Conservation (phyloP, 2,888 invertebrate species). For the Euclidia mi region DNA sequence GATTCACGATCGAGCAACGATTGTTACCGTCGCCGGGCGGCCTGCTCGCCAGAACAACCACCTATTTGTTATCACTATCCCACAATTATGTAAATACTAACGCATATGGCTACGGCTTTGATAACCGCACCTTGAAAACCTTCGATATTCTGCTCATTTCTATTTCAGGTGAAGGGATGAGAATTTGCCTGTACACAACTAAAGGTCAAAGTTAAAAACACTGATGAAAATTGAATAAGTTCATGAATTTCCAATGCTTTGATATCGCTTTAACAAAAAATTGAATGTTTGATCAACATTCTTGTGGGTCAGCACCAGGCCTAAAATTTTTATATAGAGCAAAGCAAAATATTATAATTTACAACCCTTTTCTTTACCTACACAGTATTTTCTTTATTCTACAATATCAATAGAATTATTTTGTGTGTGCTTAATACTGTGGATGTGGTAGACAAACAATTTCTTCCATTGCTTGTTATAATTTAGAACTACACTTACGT, state of each 20-base stretch:
- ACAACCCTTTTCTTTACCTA: background rate
- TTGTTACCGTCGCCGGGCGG: constrained; percentile 29
- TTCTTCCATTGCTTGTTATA: no score
- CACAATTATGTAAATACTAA: constrained; percentile 45
- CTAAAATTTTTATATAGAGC: background rate
- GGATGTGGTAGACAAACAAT: no score
- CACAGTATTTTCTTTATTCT: no score
- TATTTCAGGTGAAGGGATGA: constrained; percentile 31
- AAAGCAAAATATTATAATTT: background rate
- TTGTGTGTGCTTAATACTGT: no score
- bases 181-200: constrained; percentile 9
- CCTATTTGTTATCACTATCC: constrained; percentile 43
- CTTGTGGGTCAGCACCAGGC: background rate
- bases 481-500: no score
- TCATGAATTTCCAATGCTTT: constrained; percentile 13
- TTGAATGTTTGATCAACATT: background rate
- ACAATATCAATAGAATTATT: no score
- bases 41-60: constrained; percentile 33
- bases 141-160: constrained; percentile 21
- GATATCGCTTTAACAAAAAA: constrained; percentile 5
- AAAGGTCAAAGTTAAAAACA: constrained; percentile 29
- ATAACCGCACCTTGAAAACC: constrained; percentile 27
- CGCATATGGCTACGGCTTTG: constrained; percentile 1
- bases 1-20: constrained; percentile 36
- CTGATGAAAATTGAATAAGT: constrained; percentile 17